Percentiles rank a stretch among this genome's conserved stretches.
phyloP scores from a whole-genome alignment of 2,113 vertebrate species.

The Stercorarius parasiticus region DNA sequence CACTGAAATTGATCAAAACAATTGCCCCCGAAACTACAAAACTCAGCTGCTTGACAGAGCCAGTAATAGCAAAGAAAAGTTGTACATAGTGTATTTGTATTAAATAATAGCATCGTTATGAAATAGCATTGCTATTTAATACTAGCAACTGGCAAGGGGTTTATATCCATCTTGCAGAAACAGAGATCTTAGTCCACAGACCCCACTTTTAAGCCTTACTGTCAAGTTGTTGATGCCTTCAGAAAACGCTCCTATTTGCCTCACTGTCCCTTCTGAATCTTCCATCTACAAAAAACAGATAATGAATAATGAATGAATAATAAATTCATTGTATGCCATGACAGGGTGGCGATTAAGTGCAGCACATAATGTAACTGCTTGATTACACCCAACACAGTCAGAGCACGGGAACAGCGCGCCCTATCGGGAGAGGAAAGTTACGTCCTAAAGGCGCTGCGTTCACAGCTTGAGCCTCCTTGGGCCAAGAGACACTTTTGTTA shows the following conservation, averaged over 20 bases:
- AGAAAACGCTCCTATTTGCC: constrained; percentile 96
- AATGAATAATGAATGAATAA: not conserved
- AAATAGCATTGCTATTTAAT: not conserved
- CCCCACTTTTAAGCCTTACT: constrained; percentile 70
- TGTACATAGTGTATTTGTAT: not conserved
- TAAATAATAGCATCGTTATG: not conserved
- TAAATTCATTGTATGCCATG: not conserved
- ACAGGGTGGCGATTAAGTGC: not conserved
- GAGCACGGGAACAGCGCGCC: not conserved
- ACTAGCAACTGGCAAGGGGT: not conserved
- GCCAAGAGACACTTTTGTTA: not conserved
- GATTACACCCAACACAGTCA: not conserved
- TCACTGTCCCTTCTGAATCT: constrained; percentile 96
- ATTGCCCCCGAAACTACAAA: not conserved
- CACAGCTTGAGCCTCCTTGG: not conserved
- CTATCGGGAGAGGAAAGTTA: not conserved
- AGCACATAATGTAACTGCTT: not conserved
- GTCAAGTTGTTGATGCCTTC: constrained; percentile 99
- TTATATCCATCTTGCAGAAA: not conserved
- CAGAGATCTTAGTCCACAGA: not conserved
- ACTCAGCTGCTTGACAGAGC: not conserved
- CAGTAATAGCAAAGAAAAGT: not conserved
- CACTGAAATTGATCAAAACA: not conserved
- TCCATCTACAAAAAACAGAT: constrained; percentile 85
- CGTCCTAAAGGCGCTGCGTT: not conserved